Evolutionary conservation across 2,113 vertebrate genomes (phyloP), one percentile per base, ranked within the genome.

Genomic region (Nansenia antarctica): DNA sequence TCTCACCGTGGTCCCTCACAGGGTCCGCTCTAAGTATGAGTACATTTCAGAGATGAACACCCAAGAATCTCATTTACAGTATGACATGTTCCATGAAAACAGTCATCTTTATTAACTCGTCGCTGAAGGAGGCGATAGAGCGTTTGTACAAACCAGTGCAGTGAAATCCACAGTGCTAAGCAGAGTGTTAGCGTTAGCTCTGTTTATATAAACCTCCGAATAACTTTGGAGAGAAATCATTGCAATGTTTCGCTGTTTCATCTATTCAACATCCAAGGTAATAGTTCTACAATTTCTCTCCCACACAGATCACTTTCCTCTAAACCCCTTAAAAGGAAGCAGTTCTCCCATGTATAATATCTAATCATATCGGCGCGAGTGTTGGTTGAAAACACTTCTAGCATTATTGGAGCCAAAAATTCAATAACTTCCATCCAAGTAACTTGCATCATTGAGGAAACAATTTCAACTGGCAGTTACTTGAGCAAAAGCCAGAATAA

Each of bases 391-490:
- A 87, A 86, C 87, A 76, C 85, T 85, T n/a, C 74, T 66, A 79
- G 87, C 87, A 85, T 91, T 91, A 92, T 91, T 80, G 82, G 77
- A 72, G 66, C 78, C 77, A 76, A 81, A 86, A 91, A 92, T 87
- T 80, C 87, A 91, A 92, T 92, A 91, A 89, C 83, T 78, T 85
- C 79, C 81, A 84, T 85, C 79, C 82, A 84, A 85, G 79, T 77
- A 88, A 85, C 76, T 83, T 77, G 70, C 77, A 89, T 89, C 82
- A 78, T 83, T 76, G 82, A 90, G 79, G 76, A 76, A 72, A 87
- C 83, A 78, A 68, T 83, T 83, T 82, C 77, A 82, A 65, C 77
- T 62, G 37, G 68, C 65, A 68, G 62, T 77, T 54, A 76, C 72
- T 79, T 67, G 73, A 74, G 32, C 65, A 59, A 34, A 49, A 83